Evolutionary conservation across 2,797 vertebrate genomes (phyloP).

Genomic region (Pitangus sulphuratus): DNA sequence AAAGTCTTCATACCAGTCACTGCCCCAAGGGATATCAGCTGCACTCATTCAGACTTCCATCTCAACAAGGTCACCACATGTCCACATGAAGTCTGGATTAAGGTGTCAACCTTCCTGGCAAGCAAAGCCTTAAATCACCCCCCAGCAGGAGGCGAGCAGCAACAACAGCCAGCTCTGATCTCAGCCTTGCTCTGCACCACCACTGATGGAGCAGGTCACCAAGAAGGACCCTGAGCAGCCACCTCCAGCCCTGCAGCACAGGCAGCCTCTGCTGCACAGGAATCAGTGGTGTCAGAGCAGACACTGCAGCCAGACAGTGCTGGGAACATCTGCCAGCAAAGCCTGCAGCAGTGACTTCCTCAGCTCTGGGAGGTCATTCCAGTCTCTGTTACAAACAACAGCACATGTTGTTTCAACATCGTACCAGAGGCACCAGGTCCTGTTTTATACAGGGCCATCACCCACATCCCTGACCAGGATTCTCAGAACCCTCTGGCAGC

Average conservation of each 20-base stretch:
- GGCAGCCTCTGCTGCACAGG: background rate
- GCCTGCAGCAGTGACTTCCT: background rate
- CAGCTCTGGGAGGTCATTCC: background rate
- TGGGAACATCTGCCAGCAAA: background rate
- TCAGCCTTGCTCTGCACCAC: background rate
- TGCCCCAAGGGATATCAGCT: background rate
- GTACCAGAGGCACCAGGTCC: background rate
- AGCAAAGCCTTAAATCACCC: background rate
- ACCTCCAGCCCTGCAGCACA: background rate
- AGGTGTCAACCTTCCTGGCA: background rate
- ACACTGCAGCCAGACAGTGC: background rate
- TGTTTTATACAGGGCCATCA: background rate
- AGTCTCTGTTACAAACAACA: background rate
- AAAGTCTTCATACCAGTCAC: background rate
- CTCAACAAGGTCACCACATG: background rate
- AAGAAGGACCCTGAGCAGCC: background rate
- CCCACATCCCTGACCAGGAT: background rate
- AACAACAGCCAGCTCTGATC: background rate
- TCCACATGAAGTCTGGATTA: background rate
- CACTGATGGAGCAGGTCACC: background rate
- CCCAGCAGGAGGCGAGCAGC: background rate
- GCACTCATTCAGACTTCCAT: background rate
- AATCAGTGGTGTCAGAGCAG: background rate
- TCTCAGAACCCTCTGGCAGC: background rate
- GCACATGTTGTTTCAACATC: fast-evolving